phyloP scores from a whole-genome alignment of 2,888 invertebrate species.

The Cybosia mesomella region DNA sequence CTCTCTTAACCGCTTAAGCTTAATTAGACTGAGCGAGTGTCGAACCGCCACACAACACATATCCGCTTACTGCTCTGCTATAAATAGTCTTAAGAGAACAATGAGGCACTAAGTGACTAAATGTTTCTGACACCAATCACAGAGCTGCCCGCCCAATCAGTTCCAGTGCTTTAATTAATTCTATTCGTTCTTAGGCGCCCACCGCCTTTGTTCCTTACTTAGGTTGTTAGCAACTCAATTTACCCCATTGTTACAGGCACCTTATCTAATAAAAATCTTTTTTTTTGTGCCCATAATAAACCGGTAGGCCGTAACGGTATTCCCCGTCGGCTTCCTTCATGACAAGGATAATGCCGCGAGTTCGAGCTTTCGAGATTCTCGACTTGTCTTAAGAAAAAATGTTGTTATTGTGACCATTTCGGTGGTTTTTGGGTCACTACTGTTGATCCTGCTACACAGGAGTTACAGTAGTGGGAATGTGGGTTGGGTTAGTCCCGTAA shows the following conservation, averaged over 20 bases:
- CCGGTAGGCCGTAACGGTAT: background rate
- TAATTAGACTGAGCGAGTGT: background rate
- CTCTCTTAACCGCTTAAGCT: background rate
- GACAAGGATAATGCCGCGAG: conserved; percentile 1
- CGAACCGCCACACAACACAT: background rate
- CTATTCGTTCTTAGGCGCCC: conserved; percentile 28
- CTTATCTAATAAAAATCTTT: conserved; percentile 31
- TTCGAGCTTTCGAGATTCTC: background rate
- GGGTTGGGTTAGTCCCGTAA: too few relatives aligned
- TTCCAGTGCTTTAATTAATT: conserved; percentile 36
- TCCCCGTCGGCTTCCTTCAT: background rate
- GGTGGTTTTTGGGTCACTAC: too few relatives aligned
- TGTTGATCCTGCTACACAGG: too few relatives aligned
- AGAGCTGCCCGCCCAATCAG: conserved; percentile 37
- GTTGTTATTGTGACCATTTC: too few relatives aligned
- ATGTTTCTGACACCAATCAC: conserved; percentile 16
- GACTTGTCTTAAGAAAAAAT: background rate
- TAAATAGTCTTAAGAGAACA: background rate
- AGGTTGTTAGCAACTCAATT: conserved; percentile 16
- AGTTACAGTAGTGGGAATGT: too few relatives aligned
- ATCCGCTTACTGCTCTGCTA: background rate
- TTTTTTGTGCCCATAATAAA: background rate
- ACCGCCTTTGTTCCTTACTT: conserved; percentile 25
- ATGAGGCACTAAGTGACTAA: background rate
- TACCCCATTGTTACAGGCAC: conserved; percentile 32